phyloP scores from a whole-genome alignment of 2,797 vertebrate genomes.

The Tenualosa ilisha region DNA sequence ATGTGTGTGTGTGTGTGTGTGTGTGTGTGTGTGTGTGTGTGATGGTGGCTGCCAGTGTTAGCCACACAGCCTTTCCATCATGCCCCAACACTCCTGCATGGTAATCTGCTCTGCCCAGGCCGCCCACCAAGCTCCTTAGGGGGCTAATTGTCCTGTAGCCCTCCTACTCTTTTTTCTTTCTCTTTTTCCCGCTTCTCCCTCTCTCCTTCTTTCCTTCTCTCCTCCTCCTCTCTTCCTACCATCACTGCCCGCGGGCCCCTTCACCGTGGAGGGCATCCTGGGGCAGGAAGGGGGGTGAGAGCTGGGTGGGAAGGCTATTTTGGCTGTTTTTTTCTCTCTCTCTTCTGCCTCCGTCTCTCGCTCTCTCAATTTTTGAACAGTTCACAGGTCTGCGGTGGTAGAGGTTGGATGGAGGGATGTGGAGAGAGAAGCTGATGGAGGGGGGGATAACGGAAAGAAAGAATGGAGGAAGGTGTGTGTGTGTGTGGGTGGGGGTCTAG shows the following conservation, averaged over 20 bases:
- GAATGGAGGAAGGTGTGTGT: not conserved
- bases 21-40: not conserved
- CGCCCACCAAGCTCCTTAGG: constrained; percentile 64
- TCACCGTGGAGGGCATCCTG: constrained; percentile 12
- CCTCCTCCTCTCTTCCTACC: constrained; percentile 41
- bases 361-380: constrained; percentile 43
- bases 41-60: not conserved
- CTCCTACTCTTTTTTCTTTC: constrained; percentile 9
- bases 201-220: constrained; percentile 49
- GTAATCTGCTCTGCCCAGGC: constrained; percentile 48
- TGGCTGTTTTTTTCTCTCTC: not conserved
- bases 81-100: constrained; percentile 38
- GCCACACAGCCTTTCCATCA: not conserved
- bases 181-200: not conserved
- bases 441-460: not conserved
- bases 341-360: not conserved
- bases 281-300: constrained; percentile 20
- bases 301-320: constrained; percentile 36
- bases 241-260: not conserved
- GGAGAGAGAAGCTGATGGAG: constrained; percentile 17
- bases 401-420: constrained; percentile 5
- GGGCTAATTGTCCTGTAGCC: constrained; percentile 67
- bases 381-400: not conserved
- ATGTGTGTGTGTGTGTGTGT: not conserved
- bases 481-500: not conserved